These are phyloP conservation scores for Drosophila putrida DNA, from an alignment of 2,888 invertebrate species.

Conservation along the genomic window DNA sequence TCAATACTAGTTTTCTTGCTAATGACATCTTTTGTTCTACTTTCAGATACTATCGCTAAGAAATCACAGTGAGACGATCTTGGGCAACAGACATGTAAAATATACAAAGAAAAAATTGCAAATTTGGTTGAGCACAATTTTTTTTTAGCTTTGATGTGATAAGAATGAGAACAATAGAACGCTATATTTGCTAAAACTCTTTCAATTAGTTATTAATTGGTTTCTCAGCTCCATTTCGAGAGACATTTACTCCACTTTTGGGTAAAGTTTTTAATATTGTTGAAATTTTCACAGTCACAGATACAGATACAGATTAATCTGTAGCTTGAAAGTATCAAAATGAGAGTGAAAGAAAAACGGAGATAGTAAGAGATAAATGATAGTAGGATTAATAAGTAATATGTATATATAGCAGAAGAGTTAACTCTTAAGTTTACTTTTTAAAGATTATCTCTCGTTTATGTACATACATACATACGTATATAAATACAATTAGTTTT, in stretches of 20 bases:
- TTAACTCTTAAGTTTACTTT: not conserved
- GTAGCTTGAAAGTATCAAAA: slow-evolving; percentile 2
- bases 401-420: too few relatives aligned
- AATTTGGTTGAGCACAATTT: slow-evolving; percentile 40
- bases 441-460: slow-evolving; percentile 19
- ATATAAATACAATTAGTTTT: slow-evolving; percentile 18
- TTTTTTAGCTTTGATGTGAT: slow-evolving; percentile 56
- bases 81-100: slow-evolving; percentile 29
- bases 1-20: slow-evolving; percentile 18
- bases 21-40: slow-evolving; percentile 54
- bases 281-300: not conserved
- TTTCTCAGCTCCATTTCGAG: slow-evolving; percentile 26
- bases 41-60: slow-evolving; percentile 68
- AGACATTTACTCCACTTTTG: slow-evolving; percentile 7
- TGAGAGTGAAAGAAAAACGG: not conserved
- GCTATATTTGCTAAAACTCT: slow-evolving; percentile 54
- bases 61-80: slow-evolving; percentile 28
- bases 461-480: slow-evolving; percentile 21
- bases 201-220: slow-evolving; percentile 42
- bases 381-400: not conserved
- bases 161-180: slow-evolving; percentile 54
- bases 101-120: slow-evolving; percentile 12
- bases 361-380: not conserved
- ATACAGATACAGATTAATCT: slow-evolving; percentile 2
- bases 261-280: not conserved